These are phyloP conservation scores for Catharus fuscescens DNA, from an alignment of 2,113 vertebrate species.

Conservation along the genomic window DNA sequence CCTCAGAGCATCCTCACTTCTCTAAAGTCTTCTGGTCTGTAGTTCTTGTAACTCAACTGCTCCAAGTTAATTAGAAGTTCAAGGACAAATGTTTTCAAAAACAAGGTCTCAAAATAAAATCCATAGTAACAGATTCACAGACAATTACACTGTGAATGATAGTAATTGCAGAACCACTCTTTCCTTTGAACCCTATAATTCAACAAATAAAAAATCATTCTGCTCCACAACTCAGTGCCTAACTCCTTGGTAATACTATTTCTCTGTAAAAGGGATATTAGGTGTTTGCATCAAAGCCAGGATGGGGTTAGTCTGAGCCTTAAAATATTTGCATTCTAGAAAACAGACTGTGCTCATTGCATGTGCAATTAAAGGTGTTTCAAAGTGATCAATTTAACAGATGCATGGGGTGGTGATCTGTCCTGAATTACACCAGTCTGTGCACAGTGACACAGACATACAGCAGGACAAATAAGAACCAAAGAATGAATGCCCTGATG, in stretches of 20 bases:
- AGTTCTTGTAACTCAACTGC: background rate
- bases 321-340: background rate
- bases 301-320: background rate
- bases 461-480: background rate
- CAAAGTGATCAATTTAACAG: background rate
- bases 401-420: background rate
- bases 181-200: background rate
- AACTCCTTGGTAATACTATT: background rate
- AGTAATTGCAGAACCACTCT: background rate
- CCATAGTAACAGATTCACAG: background rate
- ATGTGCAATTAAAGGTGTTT: background rate
- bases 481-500: background rate
- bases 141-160: background rate
- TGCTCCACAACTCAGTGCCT: background rate
- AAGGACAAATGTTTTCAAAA: background rate
- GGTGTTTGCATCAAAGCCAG: background rate
- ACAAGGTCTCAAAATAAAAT: background rate
- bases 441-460: background rate
- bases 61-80: background rate
- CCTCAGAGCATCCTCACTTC: background rate
- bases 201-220: background rate
- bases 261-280: background rate
- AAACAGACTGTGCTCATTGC: background rate
- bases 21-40: background rate
- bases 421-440: background rate